Evolutionary conservation across 2,888 invertebrate genomes (phyloP), one percentile per base, ranked within the genome.

Genomic region (Drosophila cognata): DNA sequence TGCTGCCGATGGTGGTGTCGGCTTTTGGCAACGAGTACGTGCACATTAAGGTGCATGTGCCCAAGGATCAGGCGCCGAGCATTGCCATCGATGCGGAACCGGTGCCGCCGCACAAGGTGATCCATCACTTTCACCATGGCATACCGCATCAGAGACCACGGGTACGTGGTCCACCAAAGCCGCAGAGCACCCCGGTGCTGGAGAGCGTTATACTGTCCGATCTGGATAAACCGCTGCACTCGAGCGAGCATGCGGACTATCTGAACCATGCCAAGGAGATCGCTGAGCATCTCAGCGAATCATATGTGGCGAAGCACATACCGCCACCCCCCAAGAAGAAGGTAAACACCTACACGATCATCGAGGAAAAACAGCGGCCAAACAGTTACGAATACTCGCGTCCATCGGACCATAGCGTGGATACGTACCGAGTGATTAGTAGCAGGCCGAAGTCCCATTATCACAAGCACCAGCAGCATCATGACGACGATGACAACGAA

Each of bases 31-130:
- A 82, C 55, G 91, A 91, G 57, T 85, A 84, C 48, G 91, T 92
- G 18, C 91, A 91, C 61, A 91, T 91, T 41, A 91, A 91, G 67
- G 84, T 91, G 41, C 88, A 90, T 63, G 79, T 91, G 65, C 88
- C 91, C 21, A 81, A 81, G 59, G 82, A 87, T 50, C 80, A 84
- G 41, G 74, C 73, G 16, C 69, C 84, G 3, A 71, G 53, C n/a
- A 73, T 74, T 7, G 70, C 67, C 16, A 8, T 59, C 0, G 71
- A 71, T 25, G 57, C 60, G 21, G 84, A 88, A 28, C 71, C 66
- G 13, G 64, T 61, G 2, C 4, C 62, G 0, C 68, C 72, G 7
- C 86, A 78, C 38, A 90, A 89, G 63, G 74, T 87, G 6, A 81
- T 90, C 29, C 89, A 91, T 58, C 90, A 91, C 43, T 89, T 77